Evolutionary conservation across 2,797 vertebrate species (phyloP).

Genomic region (Phoeniculus purpureus): DNA sequence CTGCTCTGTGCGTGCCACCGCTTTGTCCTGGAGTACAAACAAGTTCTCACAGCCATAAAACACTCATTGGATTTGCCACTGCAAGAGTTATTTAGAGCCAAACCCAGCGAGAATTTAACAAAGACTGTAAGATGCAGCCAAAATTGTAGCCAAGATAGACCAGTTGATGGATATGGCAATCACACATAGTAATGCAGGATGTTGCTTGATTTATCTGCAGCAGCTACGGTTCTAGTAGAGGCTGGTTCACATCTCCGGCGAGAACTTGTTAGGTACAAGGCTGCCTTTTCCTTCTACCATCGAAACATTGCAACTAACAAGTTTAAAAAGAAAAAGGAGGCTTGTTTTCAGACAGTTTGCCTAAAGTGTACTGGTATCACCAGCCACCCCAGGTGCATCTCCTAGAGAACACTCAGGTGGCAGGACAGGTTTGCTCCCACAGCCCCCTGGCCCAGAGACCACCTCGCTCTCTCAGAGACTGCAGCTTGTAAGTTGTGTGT

Average conservation of each 20-base stretch:
- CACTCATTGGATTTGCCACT: background rate
- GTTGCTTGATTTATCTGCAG: conserved; percentile 19
- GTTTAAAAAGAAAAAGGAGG: background rate
- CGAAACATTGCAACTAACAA: background rate
- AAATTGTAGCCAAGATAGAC: background rate
- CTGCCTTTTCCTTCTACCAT: background rate
- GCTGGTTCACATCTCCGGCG: background rate
- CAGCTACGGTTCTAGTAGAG: background rate
- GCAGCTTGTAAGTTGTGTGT: accelerated
- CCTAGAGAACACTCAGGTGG: background rate
- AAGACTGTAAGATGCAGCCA: background rate
- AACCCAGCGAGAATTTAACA: background rate
- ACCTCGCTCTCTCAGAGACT: background rate
- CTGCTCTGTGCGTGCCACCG: accelerated
- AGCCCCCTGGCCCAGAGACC: background rate
- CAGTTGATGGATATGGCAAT: conserved; percentile 52
- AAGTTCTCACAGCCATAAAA: background rate
- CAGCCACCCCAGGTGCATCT: background rate
- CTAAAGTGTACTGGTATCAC: background rate
- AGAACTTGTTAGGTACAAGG: background rate
- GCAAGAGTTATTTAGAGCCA: background rate
- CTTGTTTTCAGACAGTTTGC: background rate
- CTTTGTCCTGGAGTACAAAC: background rate
- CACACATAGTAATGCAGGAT: conserved; percentile 30
- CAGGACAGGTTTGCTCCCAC: background rate